phyloP scores from a whole-genome alignment of 2,888 invertebrate species.

The Embidobia sp. region DNA sequence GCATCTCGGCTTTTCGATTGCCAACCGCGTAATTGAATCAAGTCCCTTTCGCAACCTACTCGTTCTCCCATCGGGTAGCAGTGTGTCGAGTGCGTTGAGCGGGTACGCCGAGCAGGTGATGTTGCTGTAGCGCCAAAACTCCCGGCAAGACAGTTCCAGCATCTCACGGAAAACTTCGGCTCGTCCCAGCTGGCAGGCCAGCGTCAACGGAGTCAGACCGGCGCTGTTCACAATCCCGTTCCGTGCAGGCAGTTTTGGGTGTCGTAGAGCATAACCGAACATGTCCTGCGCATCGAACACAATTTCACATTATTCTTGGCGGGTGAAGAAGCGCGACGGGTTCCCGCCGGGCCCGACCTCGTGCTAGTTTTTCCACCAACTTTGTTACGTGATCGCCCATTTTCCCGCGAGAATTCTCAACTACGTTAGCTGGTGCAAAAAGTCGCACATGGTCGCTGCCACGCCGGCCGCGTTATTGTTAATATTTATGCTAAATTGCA shows the following conservation, averaged over 20 bases:
- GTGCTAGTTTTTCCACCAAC: conserved; percentile 43
- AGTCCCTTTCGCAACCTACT: conserved; percentile 85
- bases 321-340: conserved; percentile 4
- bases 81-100: conserved; percentile 96
- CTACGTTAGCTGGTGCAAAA: conserved; percentile 8
- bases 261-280: conserved; percentile 98
- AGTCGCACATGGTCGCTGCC: not conserved
- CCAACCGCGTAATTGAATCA: conserved; percentile 63
- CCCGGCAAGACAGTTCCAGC: conserved; percentile 96
- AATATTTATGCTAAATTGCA: not conserved
- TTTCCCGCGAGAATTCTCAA: conserved; percentile 21
- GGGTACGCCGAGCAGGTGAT: conserved; percentile 99
- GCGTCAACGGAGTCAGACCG: conserved; percentile 96
- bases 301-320: conserved; percentile 46
- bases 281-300: conserved; percentile 88
- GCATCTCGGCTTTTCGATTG: conserved; percentile 60
- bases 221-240: conserved; percentile 94
- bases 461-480: not conserved
- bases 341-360: conserved; percentile 28
- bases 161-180: conserved; percentile 98
- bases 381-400: conserved; percentile 53
- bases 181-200: conserved; percentile 97
- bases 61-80: conserved; percentile 96
- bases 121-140: conserved; percentile 99
- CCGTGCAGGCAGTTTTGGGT: conserved; percentile 95